phyloP scores from a whole-genome alignment of 2,113 vertebrate genomes.

The Falcunculus frontatus region DNA sequence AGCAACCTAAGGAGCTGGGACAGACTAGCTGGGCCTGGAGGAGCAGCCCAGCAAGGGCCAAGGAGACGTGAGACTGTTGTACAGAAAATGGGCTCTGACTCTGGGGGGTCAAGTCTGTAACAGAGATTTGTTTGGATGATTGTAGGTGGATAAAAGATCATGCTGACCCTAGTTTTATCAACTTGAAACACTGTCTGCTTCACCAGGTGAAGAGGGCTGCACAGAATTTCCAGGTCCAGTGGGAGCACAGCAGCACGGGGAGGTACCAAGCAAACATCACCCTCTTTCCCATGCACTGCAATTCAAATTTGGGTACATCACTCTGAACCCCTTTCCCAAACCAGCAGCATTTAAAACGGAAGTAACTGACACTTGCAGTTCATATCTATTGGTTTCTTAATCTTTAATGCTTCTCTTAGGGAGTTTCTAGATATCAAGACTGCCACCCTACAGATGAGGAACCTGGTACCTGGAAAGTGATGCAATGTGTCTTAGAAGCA shows the following conservation, averaged over 20 bases:
- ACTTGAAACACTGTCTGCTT: not conserved
- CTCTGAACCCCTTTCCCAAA: not conserved
- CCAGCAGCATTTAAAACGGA: not conserved
- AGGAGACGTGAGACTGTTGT: accelerated
- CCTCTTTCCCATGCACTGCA: not conserved
- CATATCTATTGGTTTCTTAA: not conserved
- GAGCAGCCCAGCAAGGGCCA: not conserved
- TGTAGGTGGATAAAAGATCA: not conserved
- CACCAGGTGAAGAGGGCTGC: not conserved
- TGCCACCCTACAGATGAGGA: not conserved
- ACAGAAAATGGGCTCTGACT: not conserved
- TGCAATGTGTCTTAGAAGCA: not conserved
- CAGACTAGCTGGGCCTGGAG: not conserved
- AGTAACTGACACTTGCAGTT: not conserved
- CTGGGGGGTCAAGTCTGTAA: not conserved
- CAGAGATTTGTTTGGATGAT: not conserved
- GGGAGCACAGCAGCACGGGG: accelerated
- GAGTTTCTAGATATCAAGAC: not conserved
- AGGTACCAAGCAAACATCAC: not conserved
- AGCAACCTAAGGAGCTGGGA: not conserved
- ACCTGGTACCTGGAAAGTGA: not conserved
- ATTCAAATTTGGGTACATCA: not conserved
- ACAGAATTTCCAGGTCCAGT: not conserved
- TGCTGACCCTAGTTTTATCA: accelerated
- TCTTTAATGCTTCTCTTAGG: not conserved